Percentiles rank a stretch among this genome's conserved stretches.
phyloP scores from a whole-genome alignment of 2,113 vertebrate genomes.

The Emydocephalus ijimae region DNA sequence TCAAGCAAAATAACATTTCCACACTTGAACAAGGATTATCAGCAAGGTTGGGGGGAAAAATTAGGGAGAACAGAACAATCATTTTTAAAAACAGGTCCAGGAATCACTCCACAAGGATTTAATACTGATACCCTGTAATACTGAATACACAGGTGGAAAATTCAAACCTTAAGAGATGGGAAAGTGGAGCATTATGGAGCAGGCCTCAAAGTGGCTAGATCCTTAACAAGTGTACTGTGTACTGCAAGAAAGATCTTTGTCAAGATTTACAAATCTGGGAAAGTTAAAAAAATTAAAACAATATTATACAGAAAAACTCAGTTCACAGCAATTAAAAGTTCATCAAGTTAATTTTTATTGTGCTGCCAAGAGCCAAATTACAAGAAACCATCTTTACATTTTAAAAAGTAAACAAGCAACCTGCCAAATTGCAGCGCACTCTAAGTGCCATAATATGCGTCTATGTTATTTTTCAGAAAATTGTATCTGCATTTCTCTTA shows the following conservation, averaged over 20 bases:
- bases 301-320: neutral
- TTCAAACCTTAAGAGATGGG: neutral
- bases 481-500: slow-evolving; percentile 81
- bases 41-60: neutral
- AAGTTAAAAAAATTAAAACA: neutral
- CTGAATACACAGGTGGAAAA: neutral
- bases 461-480: slow-evolving; percentile 80
- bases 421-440: slow-evolving; percentile 77
- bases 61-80: neutral
- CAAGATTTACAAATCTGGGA: neutral
- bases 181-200: neutral
- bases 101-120: neutral
- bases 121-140: neutral
- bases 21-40: neutral
- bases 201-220: neutral
- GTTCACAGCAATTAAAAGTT: accelerated
- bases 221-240: neutral
- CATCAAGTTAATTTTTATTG: slow-evolving; percentile 72
- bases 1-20: neutral
- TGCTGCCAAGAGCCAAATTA: slow-evolving; percentile 79
- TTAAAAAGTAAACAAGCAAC: slow-evolving; percentile 79
- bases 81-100: neutral
- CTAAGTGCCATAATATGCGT: slow-evolving; percentile 81
- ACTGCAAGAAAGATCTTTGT: neutral
- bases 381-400: slow-evolving; percentile 69